phyloP scores from a whole-genome alignment of 2,113 vertebrate genomes.

The Nothoprocta pentlandii region DNA sequence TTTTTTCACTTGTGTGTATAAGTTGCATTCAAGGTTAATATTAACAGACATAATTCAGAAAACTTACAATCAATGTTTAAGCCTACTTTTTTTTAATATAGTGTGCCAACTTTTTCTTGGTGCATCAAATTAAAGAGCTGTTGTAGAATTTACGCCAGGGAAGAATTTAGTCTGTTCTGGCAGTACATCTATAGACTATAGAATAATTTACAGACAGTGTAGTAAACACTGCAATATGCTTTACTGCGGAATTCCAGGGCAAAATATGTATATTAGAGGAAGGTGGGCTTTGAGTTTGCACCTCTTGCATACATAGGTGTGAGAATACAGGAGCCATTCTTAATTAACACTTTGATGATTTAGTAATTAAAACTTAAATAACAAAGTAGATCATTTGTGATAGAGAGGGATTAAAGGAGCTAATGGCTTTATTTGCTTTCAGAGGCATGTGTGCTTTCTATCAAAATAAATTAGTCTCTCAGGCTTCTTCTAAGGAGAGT shows the following conservation, averaged over 20 bases:
- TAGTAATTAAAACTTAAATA: neutral
- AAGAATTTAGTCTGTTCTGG: neutral
- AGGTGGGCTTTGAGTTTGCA: neutral
- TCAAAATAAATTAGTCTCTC: conserved; percentile 49
- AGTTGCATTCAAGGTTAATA: neutral
- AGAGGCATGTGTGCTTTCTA: neutral
- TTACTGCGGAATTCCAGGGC: neutral
- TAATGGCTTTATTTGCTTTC: conserved; percentile 60
- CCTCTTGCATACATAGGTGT: neutral
- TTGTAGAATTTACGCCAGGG: neutral
- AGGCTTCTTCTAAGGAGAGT: conserved; percentile 53
- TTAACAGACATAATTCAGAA: accelerated
- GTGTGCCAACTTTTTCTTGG: neutral
- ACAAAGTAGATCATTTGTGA: conserved; percentile 7
- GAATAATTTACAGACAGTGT: neutral
- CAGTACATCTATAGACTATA: accelerated
- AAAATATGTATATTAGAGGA: accelerated
- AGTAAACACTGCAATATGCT: accelerated
- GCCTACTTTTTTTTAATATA: accelerated
- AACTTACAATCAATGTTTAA: neutral
- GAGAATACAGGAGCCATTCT: neutral
- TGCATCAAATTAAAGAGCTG: neutral
- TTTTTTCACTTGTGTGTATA: neutral
- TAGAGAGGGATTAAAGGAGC: conserved; percentile 54
- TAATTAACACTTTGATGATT: neutral